Base-by-base conservation (phyloP, 2,888 invertebrate genomes). In the Rotaria magnacalcarata region DNA sequence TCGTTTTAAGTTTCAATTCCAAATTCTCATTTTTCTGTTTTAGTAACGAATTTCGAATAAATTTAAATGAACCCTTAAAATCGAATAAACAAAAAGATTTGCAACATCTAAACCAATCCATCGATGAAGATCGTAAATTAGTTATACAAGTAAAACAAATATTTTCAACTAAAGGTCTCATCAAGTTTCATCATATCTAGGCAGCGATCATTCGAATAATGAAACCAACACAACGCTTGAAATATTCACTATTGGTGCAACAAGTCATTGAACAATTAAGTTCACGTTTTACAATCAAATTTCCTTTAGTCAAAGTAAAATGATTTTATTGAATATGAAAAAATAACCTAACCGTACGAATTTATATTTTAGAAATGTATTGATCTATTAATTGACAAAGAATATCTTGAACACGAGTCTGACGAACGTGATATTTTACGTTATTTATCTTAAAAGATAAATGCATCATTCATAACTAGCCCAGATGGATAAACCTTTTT, bases 121-220 rank as follows among this genome's bases (percentile, higher is more conserved):
- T 99, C 90, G 99, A 99, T 91, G 98, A 99, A 91, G 99, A 99
- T 92, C 93, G 99, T 87, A 98, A 98, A 92, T 93, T 98, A 90
- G 93, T 99, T 88, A 98, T 99, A 91, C 95, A 95, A 93, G 67
- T 67, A 67, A 34, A 27, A 27, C 7, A n/a, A 3, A n/a, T 24
- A 67, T 27, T 67, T 27, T 5, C 16, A 52, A 11, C 2, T 50
- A 60, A 10, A 1, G n/a, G 24, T 8, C 67, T 67, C 8, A 67
- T 67, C 2, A 11, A 21, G 8, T 34, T 67, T 67, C 2, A 34
- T 67, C 91, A 11, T 91, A 92, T 67, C 14, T 67, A 67, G 67
- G 93, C 93, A 58, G 92, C 92, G 86, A 92, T 93, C 88, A 93
- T 93, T 21, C 90, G 93, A 56, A 93, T 93, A 85, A 99, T 99